phyloP scores from a whole-genome alignment of 2,797 vertebrate species.

The Geotria australis region DNA sequence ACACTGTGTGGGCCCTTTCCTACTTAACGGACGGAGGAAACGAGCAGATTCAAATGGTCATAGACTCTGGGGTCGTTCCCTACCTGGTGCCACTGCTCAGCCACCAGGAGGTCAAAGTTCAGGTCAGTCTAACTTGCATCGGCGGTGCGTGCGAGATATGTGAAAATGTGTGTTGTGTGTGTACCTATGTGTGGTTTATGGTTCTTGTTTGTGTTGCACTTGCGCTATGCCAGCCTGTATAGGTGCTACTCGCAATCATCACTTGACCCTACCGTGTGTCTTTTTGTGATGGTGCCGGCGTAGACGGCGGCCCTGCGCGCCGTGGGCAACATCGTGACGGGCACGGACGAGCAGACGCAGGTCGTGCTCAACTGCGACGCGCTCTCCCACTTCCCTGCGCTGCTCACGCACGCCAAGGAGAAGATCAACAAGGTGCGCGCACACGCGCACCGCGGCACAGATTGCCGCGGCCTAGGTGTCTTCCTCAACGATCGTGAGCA shows the following conservation, averaged over 20 bases:
- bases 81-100: constrained; percentile 92
- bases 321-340: constrained; percentile 94
- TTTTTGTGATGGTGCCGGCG: neutral
- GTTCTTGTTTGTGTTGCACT: too few species aligned
- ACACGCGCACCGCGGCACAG: too few species aligned
- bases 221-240: too few species aligned
- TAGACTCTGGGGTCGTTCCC: constrained; percentile 87
- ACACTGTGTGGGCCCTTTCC: constrained; percentile 95
- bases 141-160: too few species aligned
- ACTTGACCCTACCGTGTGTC: too few species aligned
- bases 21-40: constrained; percentile 95
- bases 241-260: too few species aligned
- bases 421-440: constrained; percentile 84
- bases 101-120: constrained; percentile 98
- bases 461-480: too few species aligned
- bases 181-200: too few species aligned
- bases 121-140: constrained; percentile 23
- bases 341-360: constrained; percentile 94
- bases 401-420: constrained; percentile 91
- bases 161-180: too few species aligned
- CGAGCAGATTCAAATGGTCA: constrained; percentile 99
- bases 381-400: constrained; percentile 73
- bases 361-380: constrained; percentile 95
- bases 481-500: too few species aligned
- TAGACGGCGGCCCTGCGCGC: constrained; percentile 90